Percentiles rank a stretch among this genome's conserved stretches.
Evolutionary conservation across 2,888 invertebrate species (phyloP).

Genomic region (Parnassius glacialis): DNA sequence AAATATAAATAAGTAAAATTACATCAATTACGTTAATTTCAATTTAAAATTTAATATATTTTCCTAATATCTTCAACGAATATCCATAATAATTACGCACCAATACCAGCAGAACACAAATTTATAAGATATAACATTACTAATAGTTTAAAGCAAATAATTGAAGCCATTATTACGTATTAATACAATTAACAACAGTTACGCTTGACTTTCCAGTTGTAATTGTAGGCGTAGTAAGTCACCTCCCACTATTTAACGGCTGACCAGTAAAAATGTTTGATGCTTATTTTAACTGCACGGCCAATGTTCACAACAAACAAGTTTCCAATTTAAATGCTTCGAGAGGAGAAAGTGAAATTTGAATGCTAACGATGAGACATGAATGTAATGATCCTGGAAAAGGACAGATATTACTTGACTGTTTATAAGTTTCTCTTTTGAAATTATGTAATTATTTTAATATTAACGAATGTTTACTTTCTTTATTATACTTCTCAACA

Average conservation of each 20-base stretch:
- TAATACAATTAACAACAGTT: slow-evolving; percentile 36
- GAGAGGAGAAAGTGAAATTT: slow-evolving; percentile 69
- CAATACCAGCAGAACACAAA: slow-evolving; percentile 36
- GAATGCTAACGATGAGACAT: slow-evolving; percentile 49
- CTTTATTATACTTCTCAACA: background rate
- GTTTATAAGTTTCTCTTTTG: background rate
- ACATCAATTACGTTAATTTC: slow-evolving; percentile 3
- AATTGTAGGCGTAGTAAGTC: slow-evolving; percentile 59
- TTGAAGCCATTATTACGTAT: slow-evolving; percentile 25
- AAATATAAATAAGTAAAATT: slow-evolving; percentile 22
- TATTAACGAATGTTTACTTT: background rate
- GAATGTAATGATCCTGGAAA: slow-evolving; percentile 38
- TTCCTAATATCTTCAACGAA: slow-evolving; percentile 1
- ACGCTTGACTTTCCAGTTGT: slow-evolving; percentile 53
- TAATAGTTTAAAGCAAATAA: slow-evolving; percentile 34
- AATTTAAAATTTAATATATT: slow-evolving; percentile 11
- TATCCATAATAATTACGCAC: slow-evolving; percentile 35
- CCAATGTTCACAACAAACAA: slow-evolving; percentile 64
- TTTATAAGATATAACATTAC: slow-evolving; percentile 35
- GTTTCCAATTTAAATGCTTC: slow-evolving; percentile 75
- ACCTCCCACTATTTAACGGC: slow-evolving; percentile 68
- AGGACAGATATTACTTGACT: background rate
- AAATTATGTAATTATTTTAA: background rate
- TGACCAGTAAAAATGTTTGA: slow-evolving; percentile 53
- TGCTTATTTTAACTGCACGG: slow-evolving; percentile 61